These are phyloP conservation scores for Mythimna pallens DNA, from an alignment of 2,888 invertebrate genomes.

Conservation along the genomic window DNA sequence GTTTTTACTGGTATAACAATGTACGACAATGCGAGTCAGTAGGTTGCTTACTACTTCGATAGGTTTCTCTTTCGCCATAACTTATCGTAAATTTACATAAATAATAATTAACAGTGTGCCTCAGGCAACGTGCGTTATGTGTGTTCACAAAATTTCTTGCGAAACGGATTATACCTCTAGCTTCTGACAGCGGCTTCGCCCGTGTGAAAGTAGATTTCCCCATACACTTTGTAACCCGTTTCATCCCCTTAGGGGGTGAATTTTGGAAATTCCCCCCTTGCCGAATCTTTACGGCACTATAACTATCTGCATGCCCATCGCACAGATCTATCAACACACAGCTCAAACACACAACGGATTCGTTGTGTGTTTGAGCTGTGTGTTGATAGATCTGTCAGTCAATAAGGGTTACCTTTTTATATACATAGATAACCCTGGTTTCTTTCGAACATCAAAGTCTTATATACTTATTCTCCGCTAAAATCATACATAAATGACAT, in stretches of 20 bases:
- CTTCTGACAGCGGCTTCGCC: too few species aligned
- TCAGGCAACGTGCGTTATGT: conserved; percentile 55
- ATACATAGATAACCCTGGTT: conserved; percentile 1
- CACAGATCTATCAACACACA: too few species aligned
- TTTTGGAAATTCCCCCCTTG: too few species aligned
- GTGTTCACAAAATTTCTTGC: conserved; percentile 68
- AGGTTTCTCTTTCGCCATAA: conserved; percentile 63
- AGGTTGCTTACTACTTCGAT: conserved; percentile 26
- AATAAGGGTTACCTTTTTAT: too few species aligned
- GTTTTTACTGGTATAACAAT: conserved; percentile 10
- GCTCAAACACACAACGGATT: too few species aligned
- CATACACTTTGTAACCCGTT: too few species aligned
- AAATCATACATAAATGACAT: not conserved
- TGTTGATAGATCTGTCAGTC: too few species aligned
- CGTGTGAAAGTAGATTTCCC: too few species aligned
- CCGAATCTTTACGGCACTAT: too few species aligned
- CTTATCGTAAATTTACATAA: conserved; percentile 73
- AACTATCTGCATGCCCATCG: too few species aligned
- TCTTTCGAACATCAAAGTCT: conserved; percentile 12
- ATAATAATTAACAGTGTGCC: conserved; percentile 68
- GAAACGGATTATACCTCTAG: conserved; percentile 65
- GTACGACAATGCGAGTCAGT: conserved; percentile 11
- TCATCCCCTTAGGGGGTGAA: too few species aligned
- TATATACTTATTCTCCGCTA: conserved; percentile 11
- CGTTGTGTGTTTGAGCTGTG: too few species aligned